These are phyloP conservation scores for Pantala flavescens DNA, from an alignment of 1,140 invertebrate species.

Conservation along the genomic window DNA sequence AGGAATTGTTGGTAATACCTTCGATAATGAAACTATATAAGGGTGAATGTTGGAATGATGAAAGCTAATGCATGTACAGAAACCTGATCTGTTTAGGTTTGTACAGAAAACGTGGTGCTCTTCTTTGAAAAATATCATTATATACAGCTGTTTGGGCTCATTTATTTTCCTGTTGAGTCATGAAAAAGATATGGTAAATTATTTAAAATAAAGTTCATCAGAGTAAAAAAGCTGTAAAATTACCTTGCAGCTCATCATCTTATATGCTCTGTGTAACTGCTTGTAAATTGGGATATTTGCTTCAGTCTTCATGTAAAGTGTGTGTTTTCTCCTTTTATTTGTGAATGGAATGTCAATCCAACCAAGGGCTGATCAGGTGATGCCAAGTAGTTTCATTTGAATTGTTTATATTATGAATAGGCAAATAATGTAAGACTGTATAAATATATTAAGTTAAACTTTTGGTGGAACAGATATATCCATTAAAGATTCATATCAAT, in stretches of 20 bases:
- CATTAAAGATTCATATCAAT: neutral
- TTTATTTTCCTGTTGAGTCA: constrained; percentile 10
- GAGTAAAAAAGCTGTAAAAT: neutral
- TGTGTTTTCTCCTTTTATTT: neutral
- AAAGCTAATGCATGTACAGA: neutral
- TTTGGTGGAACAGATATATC: neutral
- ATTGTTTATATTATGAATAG: neutral
- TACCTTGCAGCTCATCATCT: neutral
- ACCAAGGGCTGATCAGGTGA: neutral
- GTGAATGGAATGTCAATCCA: neutral
- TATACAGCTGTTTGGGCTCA: neutral
- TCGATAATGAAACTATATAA: neutral
- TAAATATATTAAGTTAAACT: neutral
- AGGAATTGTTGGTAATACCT: neutral
- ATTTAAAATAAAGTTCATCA: neutral
- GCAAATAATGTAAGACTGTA: neutral
- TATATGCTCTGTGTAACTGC: neutral
- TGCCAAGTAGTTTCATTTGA: neutral
- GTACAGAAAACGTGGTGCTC: constrained; percentile 1
- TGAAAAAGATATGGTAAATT: neutral
- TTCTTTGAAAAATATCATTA: constrained; percentile 8
- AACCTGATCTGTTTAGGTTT: neutral
- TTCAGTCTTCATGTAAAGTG: constrained; percentile 6
- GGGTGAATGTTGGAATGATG: neutral
- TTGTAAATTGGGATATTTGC: constrained; percentile 2